Base-by-base conservation (phyloP, 2,113 vertebrate species). In the Pao palembangensis region DNA sequence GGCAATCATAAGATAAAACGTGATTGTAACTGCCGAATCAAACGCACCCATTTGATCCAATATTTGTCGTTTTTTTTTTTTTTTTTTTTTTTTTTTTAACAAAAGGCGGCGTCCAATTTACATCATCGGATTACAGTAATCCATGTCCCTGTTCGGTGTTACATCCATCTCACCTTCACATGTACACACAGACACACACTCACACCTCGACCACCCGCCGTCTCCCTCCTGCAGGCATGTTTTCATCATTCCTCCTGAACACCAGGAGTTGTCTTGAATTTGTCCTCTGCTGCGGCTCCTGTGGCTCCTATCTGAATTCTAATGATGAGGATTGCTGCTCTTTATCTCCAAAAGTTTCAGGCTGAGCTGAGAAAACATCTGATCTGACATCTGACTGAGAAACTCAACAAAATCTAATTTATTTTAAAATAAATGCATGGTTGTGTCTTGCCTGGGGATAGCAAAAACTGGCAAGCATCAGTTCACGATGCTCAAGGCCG, bases 241-340 rank as follows among this genome's bases (percentile, higher is more conserved):
- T 78, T 79, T 74, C 64, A 81, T 82, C 76, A 55, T 69, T 58
- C 52, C 56, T 67, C 65, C 78, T 51, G 71, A 76, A 69, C 79
- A 67, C 63, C 68, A 38, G 82, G 80, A 80, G 70, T 67, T 49
- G 65, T 75, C 79, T 80, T 64, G 58, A 71, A 75, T 80, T 75
- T 0, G 53, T 67, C 79, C 68, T 53, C 66, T 61, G 42, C 44
- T n/a, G 16, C 43, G 5, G 43, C 43, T 16, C 78, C 79, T 3
- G 8, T 6, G 56, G 69, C 55, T 62, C 61, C 70, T 53, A 51
- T 77, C 76, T 80, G 79, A 82, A 75, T 75, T 61, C 50, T 14
- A 67, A 55, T 47, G 57, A 82, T 85, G 70, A 64, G 62, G 72
- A 76, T 68, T 41, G 8, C 60, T 65, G 68, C 70, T 75, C 67